Evolutionary conservation across 2,113 vertebrate species (phyloP), one percentile per base, ranked within the genome.

Genomic region (Amphiprion ocellaris): DNA sequence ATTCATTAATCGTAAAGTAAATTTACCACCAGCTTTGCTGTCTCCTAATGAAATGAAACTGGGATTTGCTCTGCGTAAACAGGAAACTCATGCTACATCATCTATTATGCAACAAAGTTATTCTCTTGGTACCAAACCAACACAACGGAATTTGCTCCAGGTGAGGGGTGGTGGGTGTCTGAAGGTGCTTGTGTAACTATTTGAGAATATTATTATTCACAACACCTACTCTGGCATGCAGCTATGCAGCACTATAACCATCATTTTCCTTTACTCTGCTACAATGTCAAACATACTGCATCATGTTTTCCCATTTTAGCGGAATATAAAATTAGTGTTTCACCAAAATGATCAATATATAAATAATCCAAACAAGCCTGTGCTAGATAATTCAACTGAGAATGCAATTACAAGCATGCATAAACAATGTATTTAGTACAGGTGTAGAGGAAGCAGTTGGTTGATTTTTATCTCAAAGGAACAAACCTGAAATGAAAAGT

Each of bases 31-130:
- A 50, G 41, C 2, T 73, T 61, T 26, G 41, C 33, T 67, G 17
- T 71, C 62, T 63, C 70, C 44, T 68, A 64, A 63, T 74, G 46
- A 77, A 68, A 52, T 49, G 64, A 79, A 82, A 64, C 68, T 46
- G 19, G 17, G 6, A 68, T 64, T 30, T 56, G 44, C 74, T 78
- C 70, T 56, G 53, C 74, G 80, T 30, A 55, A 88, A 81, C 84
- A 88, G 66, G 76, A 87, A 67, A 70, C 79, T 87, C 77, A 79
- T 82, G 59, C 76, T 50, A 74, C 69, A 52, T 26, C 66, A 84
- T 91, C 58, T 90, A 83, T 87, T 82, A 85, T 87, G 74, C 81
- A 90, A 63, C 69, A 80, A 75, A 88, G 55, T 65, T 52, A n/a
- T 53, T 60, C 55, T 79, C 71, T 62, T 54, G 82, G 58, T 72